These are phyloP conservation scores for Kryphioiulus occultus DNA, from an alignment of 2,888 invertebrate genomes.

Conservation along the genomic window DNA sequence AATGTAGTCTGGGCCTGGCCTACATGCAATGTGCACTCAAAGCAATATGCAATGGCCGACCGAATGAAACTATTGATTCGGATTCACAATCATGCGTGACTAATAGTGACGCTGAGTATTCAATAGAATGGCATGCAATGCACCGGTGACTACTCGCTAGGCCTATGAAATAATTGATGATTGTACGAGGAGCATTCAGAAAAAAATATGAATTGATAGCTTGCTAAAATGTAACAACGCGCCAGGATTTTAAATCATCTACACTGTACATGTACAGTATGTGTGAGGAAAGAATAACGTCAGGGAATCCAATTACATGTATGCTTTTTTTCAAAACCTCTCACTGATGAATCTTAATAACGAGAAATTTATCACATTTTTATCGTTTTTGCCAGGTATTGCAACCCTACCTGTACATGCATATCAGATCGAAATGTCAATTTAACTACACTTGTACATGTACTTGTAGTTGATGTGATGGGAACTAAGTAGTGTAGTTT, in stretches of 20 bases:
- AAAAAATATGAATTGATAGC: background rate
- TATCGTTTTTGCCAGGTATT: too few relatives aligned
- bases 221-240: background rate
- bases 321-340: too few relatives aligned
- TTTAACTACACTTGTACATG: too few relatives aligned
- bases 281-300: too few relatives aligned
- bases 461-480: too few relatives aligned
- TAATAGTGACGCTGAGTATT: background rate
- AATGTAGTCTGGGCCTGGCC: background rate
- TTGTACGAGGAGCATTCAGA: background rate
- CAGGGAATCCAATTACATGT: too few relatives aligned
- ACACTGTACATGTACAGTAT: background rate
- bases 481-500: too few relatives aligned
- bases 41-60: background rate
- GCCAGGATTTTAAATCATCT: background rate
- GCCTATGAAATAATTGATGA: slow-evolving; percentile 10
- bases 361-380: too few relatives aligned
- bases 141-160: background rate
- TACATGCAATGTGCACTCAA: background rate
- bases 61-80: background rate
- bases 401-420: too few relatives aligned
- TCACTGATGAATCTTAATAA: too few relatives aligned
- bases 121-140: background rate
- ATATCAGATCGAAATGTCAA: too few relatives aligned
- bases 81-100: slow-evolving; percentile 25